These are phyloP conservation scores for Slavum lentiscoides DNA, from an alignment of 2,888 invertebrate genomes.

Conservation along the genomic window DNA sequence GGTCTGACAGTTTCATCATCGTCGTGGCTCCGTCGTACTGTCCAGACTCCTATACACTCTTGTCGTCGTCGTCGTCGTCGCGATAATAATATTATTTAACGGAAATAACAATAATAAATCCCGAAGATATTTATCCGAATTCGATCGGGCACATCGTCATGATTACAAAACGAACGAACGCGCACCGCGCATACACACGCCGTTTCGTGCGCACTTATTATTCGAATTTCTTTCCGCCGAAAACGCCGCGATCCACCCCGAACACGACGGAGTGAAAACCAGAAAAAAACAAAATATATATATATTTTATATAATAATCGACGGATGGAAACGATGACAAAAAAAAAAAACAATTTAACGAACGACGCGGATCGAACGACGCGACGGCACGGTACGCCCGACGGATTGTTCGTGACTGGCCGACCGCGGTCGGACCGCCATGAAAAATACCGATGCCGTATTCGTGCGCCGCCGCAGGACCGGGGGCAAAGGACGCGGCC, in stretches of 20 bases:
- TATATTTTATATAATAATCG: too few relatives aligned
- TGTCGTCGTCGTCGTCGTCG: conserved; percentile 25
- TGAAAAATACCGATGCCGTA: conserved; percentile 52
- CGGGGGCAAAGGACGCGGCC: conserved; percentile 32
- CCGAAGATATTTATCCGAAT: too few relatives aligned
- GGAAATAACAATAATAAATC: too few relatives aligned
- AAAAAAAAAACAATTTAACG: neutral
- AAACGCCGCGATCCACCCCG: too few relatives aligned
- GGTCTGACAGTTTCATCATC: conserved; percentile 10
- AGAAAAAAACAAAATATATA: too few relatives aligned
- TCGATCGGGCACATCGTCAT: too few relatives aligned
- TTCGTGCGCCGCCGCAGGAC: conserved; percentile 46
- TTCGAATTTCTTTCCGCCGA: too few relatives aligned
- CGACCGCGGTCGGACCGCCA: conserved; percentile 38
- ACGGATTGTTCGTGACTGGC: conserved; percentile 41
- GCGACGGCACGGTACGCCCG: conserved; percentile 21
- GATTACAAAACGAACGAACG: too few relatives aligned
- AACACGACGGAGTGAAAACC: too few relatives aligned
- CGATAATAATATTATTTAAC: neutral
- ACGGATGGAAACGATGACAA: neutral
- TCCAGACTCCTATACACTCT: too few relatives aligned
- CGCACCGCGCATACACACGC: neutral
- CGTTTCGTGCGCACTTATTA: too few relatives aligned
- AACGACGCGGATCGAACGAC: too few relatives aligned
- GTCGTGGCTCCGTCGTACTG: conserved; percentile 13